These are phyloP conservation scores for Acholoe squamosa DNA, from an alignment of 2,888 invertebrate genomes.

Conservation along the genomic window DNA sequence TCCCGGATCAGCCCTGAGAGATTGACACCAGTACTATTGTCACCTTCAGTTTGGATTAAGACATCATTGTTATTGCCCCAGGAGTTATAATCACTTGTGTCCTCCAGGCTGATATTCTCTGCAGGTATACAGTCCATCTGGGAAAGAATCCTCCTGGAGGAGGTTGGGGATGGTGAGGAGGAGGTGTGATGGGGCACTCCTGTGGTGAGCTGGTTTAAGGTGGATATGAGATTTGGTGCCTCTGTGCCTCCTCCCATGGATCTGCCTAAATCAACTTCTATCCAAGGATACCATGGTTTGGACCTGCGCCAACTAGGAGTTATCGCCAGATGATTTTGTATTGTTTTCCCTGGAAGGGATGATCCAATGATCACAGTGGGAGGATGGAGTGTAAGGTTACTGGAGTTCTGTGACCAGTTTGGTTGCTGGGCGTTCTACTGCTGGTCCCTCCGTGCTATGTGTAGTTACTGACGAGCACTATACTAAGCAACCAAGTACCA, in stretches of 20 bases:
- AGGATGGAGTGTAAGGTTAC: neutral
- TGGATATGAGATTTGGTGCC: neutral
- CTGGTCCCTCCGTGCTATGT: neutral
- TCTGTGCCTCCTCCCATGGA: neutral
- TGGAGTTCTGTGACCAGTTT: neutral
- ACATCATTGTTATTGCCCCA: neutral
- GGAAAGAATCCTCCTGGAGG: neutral
- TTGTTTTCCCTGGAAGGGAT: neutral
- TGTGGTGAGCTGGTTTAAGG: neutral
- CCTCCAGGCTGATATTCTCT: neutral
- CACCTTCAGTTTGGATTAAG: neutral
- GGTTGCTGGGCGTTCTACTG: neutral
- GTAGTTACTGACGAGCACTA: neutral
- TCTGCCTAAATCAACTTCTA: neutral
- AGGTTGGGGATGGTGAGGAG: neutral
- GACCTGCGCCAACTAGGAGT: too few relatives aligned
- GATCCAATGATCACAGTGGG: neutral
- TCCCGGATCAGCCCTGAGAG: neutral
- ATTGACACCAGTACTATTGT: neutral
- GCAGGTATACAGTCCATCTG: conserved; percentile 27
- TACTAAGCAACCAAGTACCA: too few relatives aligned
- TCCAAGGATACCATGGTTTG: too few relatives aligned
- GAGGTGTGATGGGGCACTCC: neutral
- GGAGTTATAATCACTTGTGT: neutral
- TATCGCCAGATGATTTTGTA: too few relatives aligned